phyloP scores from a whole-genome alignment of 2,113 vertebrate genomes.

The Cololabis saira region DNA sequence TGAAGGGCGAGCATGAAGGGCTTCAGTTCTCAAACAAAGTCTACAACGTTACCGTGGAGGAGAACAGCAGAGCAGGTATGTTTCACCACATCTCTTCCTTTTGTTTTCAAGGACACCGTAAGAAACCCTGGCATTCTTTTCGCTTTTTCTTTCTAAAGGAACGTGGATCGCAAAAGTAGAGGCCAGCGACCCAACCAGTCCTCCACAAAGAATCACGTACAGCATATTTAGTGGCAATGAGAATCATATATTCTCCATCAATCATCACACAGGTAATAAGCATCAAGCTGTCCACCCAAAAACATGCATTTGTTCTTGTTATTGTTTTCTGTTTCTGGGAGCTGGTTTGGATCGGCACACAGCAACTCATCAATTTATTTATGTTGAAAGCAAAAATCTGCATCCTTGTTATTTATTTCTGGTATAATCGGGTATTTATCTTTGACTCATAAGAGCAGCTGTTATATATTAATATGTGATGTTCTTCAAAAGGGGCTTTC shows the following conservation, averaged over 20 bases:
- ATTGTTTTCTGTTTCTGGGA: not conserved
- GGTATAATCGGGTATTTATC: too few species aligned
- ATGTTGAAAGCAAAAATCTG: too few species aligned
- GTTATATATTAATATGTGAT: too few species aligned
- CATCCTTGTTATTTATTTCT: too few species aligned
- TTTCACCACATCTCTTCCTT: not conserved
- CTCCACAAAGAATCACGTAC: slow-evolving; percentile 80
- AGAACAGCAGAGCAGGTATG: slow-evolving; percentile 88
- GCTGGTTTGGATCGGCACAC: too few species aligned
- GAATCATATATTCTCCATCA: slow-evolving; percentile 83
- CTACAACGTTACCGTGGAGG: slow-evolving; percentile 82
- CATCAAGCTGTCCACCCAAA: not conserved
- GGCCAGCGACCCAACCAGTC: slow-evolving; percentile 74
- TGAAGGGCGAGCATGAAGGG: slow-evolving; percentile 77
- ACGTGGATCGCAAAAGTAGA: slow-evolving; percentile 86
- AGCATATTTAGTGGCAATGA: slow-evolving; percentile 86
- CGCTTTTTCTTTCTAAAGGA: slow-evolving; percentile 71
- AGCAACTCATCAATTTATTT: too few species aligned
- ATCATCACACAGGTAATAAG: slow-evolving; percentile 84
- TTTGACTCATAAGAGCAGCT: too few species aligned
- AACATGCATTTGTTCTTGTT: not conserved
- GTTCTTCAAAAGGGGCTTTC: too few species aligned
- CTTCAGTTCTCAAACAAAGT: slow-evolving; percentile 83
- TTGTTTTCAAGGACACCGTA: not conserved
- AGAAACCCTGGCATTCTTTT: not conserved